Evolutionary conservation across 2,888 invertebrate species (phyloP).

Genomic region (Ganaspis brasiliensis): DNA sequence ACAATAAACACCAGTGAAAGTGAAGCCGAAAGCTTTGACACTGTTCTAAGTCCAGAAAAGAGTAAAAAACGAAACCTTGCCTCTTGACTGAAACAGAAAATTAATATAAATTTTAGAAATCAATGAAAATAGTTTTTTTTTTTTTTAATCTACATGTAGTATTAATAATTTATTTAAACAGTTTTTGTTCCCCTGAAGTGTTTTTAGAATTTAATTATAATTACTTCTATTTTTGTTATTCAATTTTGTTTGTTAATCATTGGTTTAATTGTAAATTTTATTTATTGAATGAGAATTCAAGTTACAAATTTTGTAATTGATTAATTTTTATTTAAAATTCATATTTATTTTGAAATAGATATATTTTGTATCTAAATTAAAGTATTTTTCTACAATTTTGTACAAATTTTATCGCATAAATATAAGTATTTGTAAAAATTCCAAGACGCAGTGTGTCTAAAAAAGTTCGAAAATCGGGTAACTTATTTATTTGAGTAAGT

Average conservation of each 20-base stretch:
- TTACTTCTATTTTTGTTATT: too few species aligned
- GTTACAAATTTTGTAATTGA: too few species aligned
- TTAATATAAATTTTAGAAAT: background rate
- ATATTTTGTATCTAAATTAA: too few species aligned
- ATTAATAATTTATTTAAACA: too few species aligned
- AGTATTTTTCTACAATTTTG: background rate
- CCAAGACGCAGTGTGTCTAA: background rate
- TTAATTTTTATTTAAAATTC: too few species aligned
- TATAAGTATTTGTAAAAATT: background rate
- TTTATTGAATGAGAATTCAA: too few species aligned
- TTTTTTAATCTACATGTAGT: too few species aligned
- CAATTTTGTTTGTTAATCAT: too few species aligned
- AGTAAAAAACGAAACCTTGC: conserved; percentile 47
- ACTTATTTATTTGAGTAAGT: conserved; percentile 28
- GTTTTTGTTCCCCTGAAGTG: too few species aligned
- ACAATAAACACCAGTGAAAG: conserved; percentile 79
- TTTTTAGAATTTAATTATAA: too few species aligned
- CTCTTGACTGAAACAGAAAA: background rate
- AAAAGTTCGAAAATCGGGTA: conserved; percentile 34
- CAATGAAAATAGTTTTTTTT: background rate
- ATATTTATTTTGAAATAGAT: too few species aligned
- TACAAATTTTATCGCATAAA: background rate
- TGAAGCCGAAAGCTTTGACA: conserved; percentile 81
- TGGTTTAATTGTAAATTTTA: too few species aligned
- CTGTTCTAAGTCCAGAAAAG: conserved; percentile 76